phyloP scores from a whole-genome alignment of 2,797 vertebrate species.

The Amniataba percoides region DNA sequence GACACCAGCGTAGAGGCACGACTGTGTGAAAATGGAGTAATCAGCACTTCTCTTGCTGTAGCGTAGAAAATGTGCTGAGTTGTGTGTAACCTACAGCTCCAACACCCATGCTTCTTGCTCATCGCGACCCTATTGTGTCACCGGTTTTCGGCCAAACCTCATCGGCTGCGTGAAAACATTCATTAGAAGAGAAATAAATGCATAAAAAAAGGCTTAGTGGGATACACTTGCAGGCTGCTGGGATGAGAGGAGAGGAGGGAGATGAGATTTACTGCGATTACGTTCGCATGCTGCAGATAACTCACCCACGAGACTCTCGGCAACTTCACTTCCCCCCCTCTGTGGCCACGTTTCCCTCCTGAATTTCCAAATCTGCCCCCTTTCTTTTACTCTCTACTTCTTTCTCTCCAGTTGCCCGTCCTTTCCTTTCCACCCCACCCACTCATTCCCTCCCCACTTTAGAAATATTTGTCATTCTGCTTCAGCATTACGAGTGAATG shows the following conservation, averaged over 20 bases:
- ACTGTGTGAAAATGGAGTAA: not conserved
- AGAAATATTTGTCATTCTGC: slow-evolving; percentile 8
- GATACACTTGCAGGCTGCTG: slow-evolving; percentile 53
- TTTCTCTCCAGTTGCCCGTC: slow-evolving; percentile 2
- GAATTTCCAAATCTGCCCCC: slow-evolving; percentile 1
- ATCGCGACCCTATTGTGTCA: slow-evolving; percentile 65
- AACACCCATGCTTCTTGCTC: slow-evolving; percentile 19
- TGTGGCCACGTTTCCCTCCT: slow-evolving; percentile 19
- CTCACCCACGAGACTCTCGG: slow-evolving; percentile 14
- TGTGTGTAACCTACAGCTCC: slow-evolving; percentile 18
- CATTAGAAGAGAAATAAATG: slow-evolving; percentile 48
- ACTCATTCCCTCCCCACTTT: slow-evolving; percentile 12
- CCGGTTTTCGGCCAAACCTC: not conserved
- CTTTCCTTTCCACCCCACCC: slow-evolving; percentile 27
- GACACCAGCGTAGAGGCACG: not conserved
- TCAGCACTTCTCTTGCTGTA: slow-evolving; percentile 34
- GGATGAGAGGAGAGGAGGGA: slow-evolving; percentile 8
- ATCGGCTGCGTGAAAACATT: slow-evolving; percentile 43
- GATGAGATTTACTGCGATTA: slow-evolving; percentile 37
- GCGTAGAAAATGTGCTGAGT: slow-evolving; percentile 39
- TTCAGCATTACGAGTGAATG: not conserved
- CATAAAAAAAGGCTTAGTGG: slow-evolving; percentile 51
- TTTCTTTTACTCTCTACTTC: slow-evolving; percentile 7
- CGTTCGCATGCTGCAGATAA: slow-evolving; percentile 43
- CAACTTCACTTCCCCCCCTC: slow-evolving; percentile 26